Evolutionary conservation across 2,888 invertebrate species (phyloP).

Genomic region (Conomelus anceps): DNA sequence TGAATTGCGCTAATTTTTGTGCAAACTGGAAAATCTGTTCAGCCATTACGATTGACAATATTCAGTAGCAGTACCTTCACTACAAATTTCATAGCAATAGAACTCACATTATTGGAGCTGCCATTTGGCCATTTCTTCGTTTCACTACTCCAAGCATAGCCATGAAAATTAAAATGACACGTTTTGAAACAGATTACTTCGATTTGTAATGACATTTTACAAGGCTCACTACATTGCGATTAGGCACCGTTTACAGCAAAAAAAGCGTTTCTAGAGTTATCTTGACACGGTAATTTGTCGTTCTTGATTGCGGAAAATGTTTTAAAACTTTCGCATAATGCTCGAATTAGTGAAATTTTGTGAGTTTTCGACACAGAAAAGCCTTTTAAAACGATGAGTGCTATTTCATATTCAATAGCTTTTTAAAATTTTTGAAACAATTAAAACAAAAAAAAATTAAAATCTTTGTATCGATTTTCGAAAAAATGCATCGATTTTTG

Average conservation of each 20-base stretch:
- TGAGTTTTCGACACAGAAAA: neutral
- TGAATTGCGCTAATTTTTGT: no score
- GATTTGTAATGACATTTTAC: neutral
- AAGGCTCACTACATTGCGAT: neutral
- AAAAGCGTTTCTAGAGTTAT: neutral
- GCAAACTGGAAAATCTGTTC: no score
- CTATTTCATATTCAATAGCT: neutral
- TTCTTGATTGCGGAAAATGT: neutral
- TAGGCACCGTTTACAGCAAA: neutral
- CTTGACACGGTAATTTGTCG: neutral
- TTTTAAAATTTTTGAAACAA: neutral
- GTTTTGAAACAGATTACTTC: neutral
- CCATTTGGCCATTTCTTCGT: neutral
- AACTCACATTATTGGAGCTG: neutral
- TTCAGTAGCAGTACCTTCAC: neutral
- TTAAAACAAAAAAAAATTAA: no score
- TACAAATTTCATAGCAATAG: neutral
- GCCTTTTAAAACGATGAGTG: neutral
- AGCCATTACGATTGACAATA: no score
- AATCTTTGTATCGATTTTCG: no score
- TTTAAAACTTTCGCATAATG: neutral
- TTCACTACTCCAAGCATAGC: neutral
- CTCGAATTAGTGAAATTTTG: neutral
- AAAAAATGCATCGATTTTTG: no score
- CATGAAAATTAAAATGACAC: neutral